Conservation (phyloP, 2,113 vertebrate genomes). For the Pantherophis guttatus region DNA sequence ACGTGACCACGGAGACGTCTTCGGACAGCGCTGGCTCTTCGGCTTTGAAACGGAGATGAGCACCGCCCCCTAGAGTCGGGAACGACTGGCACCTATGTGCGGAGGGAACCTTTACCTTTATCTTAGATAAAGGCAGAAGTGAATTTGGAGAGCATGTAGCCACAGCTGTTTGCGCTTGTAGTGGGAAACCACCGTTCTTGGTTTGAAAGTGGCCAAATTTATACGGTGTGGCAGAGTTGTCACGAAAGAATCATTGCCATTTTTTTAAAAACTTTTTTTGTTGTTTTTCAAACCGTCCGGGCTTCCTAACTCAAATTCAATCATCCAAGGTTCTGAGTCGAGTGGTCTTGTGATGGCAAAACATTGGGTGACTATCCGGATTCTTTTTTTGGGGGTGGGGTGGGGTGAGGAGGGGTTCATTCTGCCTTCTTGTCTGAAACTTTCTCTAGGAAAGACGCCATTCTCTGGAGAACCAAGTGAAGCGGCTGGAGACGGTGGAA, state of each 20-base stretch:
- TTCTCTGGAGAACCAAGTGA: slow-evolving; percentile 97
- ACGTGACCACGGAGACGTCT: too few species aligned
- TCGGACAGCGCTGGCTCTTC: too few species aligned
- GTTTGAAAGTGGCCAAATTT: background rate
- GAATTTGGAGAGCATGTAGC: background rate
- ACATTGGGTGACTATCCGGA: background rate
- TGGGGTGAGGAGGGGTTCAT: background rate
- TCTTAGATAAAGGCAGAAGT: background rate
- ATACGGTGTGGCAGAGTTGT: too few species aligned
- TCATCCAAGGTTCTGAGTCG: background rate
- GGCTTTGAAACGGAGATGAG: too few species aligned
- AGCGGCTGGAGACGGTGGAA: slow-evolving; percentile 94
- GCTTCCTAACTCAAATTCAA: slow-evolving; percentile 13
- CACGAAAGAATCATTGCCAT: background rate
- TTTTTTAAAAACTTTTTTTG: slow-evolving; percentile 9
- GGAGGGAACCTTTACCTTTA: too few species aligned
- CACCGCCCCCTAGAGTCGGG: too few species aligned
- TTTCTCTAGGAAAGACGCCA: slow-evolving; percentile 88
- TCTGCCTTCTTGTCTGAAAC: slow-evolving; percentile 43
- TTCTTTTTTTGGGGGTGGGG: background rate
- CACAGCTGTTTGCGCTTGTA: background rate
- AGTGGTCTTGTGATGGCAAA: background rate
- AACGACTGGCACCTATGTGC: too few species aligned
- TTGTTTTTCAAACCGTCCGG: fast-evolving
- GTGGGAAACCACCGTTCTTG: background rate